Evolutionary conservation across 2,113 vertebrate species (phyloP).

Genomic region (Megatriorchis doriae): DNA sequence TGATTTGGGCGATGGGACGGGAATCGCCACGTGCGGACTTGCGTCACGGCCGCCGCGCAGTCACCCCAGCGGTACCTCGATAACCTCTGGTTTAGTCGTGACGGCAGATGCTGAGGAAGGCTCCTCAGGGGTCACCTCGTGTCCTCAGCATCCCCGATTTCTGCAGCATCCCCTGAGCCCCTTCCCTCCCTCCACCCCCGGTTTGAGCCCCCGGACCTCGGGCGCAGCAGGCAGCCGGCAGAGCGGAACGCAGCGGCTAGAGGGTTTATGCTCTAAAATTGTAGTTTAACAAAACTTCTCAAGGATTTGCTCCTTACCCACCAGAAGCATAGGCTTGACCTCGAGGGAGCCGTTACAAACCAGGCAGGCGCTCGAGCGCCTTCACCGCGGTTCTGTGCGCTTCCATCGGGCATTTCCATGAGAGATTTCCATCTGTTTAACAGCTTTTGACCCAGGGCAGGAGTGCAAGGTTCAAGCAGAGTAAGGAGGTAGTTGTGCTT

Average conservation of each 20-base stretch:
- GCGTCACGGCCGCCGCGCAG: too few species aligned
- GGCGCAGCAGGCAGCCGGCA: neutral
- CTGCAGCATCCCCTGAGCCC: neutral
- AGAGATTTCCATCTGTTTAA: neutral
- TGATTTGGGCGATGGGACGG: neutral
- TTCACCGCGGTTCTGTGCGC: accelerated
- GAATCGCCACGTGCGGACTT: accelerated
- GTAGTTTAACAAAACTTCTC: neutral
- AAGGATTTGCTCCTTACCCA: neutral
- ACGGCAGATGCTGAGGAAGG: neutral
- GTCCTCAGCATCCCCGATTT: neutral
- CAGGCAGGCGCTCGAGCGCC: neutral
- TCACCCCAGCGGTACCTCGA: too few species aligned
- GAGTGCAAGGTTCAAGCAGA: neutral
- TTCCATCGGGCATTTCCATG: neutral
- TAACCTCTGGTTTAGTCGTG: neutral
- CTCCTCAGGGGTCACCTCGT: neutral
- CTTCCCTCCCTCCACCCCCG: neutral
- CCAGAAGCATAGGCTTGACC: neutral
- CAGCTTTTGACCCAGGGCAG: neutral
- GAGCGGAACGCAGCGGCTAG: accelerated
- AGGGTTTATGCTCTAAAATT: neutral
- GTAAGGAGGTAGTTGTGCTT: neutral
- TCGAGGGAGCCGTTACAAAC: neutral
- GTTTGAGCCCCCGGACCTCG: neutral